Evolutionary conservation across 2,797 vertebrate species (phyloP).

Genomic region (Nyctibius grandis): DNA sequence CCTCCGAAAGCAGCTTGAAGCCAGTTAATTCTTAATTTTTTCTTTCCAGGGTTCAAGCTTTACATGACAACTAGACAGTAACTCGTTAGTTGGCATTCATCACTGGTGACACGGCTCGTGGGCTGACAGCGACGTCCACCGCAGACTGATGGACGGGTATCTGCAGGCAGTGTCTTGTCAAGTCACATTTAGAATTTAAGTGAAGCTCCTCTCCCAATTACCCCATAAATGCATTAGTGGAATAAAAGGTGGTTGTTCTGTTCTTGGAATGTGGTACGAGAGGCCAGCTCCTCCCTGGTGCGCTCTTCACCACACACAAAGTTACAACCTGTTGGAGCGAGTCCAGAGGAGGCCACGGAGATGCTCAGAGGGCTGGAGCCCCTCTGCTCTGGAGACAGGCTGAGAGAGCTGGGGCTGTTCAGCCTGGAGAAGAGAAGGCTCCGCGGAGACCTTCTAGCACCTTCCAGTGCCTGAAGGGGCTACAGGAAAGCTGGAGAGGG

Average conservation of each 20-base stretch:
- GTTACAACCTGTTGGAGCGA: background rate
- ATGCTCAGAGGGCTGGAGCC: too few species aligned
- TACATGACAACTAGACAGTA: background rate
- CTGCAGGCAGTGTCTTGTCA: background rate
- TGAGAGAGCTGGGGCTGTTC: too few species aligned
- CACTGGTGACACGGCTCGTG: background rate
- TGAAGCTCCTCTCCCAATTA: background rate
- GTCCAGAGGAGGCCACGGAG: too few species aligned
- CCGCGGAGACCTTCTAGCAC: too few species aligned
- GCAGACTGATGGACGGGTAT: background rate
- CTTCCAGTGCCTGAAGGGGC: too few species aligned
- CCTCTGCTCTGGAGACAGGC: too few species aligned
- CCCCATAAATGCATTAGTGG: background rate
- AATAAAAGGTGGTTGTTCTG: background rate
- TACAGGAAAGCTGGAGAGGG: too few species aligned
- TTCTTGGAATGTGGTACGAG: background rate
- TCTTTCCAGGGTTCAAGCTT: background rate
- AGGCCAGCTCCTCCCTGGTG: background rate
- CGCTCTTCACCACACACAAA: rapidly evolving
- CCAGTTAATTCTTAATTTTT: background rate
- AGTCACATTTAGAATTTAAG: background rate
- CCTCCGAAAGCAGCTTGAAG: background rate
- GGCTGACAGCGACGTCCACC: background rate
- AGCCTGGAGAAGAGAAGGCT: too few species aligned
- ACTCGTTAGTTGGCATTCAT: background rate